Evolutionary conservation across 1,140 invertebrate species (phyloP).

Genomic region (Acromyrmex heyeri): DNA sequence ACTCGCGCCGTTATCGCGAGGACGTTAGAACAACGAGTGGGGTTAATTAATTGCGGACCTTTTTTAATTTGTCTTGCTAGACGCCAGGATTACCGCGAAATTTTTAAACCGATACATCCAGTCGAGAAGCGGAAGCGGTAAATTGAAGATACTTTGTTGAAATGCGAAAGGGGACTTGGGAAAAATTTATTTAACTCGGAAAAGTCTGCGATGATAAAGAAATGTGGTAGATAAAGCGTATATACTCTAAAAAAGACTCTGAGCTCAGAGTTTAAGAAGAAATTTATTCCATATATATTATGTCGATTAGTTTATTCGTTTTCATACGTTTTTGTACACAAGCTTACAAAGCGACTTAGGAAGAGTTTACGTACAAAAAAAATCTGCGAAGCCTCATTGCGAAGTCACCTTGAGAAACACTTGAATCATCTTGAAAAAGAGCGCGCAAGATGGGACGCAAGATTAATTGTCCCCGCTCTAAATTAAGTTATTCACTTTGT

Average conservation of each 20-base stretch:
- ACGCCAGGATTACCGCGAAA: conserved; percentile 39
- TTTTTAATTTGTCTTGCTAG: conserved; percentile 54
- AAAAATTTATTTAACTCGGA: conserved; percentile 44
- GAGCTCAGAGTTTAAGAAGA: not conserved
- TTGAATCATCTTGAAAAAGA: conserved; percentile 58
- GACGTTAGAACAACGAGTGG: conserved; percentile 53
- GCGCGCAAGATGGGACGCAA: conserved; percentile 47
- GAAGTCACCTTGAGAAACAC: conserved; percentile 17
- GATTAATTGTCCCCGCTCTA: conserved; percentile 59
- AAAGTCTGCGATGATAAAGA: conserved; percentile 26
- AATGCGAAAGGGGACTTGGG: conserved; percentile 5
- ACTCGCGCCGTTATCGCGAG: conserved; percentile 60
- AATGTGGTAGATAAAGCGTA: conserved; percentile 2
- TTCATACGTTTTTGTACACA: not conserved
- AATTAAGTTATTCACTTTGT: conserved; percentile 67
- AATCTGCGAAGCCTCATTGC: not conserved
- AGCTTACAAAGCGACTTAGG: not conserved
- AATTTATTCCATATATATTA: not conserved
- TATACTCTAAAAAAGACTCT: not conserved
- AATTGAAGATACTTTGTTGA: conserved; percentile 43
- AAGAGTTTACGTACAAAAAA: not conserved
- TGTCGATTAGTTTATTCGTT: not conserved
- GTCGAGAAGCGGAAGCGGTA: conserved; percentile 20
- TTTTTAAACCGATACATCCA: conserved; percentile 50
- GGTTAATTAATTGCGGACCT: conserved; percentile 69